Conservation (phyloP, 2,888 invertebrate species). For the Junonia oenone region DNA sequence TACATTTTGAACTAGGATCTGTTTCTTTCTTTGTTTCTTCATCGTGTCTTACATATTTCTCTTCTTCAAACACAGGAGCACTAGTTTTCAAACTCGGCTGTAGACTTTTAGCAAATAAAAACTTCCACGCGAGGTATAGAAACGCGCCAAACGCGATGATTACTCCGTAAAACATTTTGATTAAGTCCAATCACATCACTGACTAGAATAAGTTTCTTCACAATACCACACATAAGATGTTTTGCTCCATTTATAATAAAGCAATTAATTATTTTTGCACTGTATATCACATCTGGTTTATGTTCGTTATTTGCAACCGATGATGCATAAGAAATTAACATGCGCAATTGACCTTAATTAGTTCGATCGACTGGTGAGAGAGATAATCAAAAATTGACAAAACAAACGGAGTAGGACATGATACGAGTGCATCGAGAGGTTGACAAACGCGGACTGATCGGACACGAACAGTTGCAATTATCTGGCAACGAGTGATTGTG, state of each 20-base stretch:
- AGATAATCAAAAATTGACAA: conserved; percentile 14
- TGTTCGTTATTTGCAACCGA: conserved; percentile 33
- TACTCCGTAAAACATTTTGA: conserved; percentile 64
- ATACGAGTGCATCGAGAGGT: conserved; percentile 40
- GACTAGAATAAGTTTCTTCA: conserved; percentile 46
- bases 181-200: conserved; percentile 55
- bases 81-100: conserved; percentile 8
- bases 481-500: conserved; percentile 56
- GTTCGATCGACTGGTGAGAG: conserved; percentile 3
- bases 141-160: conserved; percentile 58
- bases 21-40: neutral
- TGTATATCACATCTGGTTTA: conserved; percentile 40
- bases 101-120: conserved; percentile 37
- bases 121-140: conserved; percentile 60
- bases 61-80: conserved; percentile 14
- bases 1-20: conserved; percentile 3
- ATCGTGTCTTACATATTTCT: conserved; percentile 2
- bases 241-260: conserved; percentile 52
- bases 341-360: conserved; percentile 8
- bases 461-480: conserved; percentile 51
- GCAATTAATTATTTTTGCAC: conserved; percentile 37
- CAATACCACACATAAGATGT: conserved; percentile 35
- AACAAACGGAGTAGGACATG: conserved; percentile 35
- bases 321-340: conserved; percentile 38
- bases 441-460: conserved; percentile 53